Base-by-base conservation (phyloP, 2,113 vertebrate genomes). In the Microtus ochrogaster region DNA sequence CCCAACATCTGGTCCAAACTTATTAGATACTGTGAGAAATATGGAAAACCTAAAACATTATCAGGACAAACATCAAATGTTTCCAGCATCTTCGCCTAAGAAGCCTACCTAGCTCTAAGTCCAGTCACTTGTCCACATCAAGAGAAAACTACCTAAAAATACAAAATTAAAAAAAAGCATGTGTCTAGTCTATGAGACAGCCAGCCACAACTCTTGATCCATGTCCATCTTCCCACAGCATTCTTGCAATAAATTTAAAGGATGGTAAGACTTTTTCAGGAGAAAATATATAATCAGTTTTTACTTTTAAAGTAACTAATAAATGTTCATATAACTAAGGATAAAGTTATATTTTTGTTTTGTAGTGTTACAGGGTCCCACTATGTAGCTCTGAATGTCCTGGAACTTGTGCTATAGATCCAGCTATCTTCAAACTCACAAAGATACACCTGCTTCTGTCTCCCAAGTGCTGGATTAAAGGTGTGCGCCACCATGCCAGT, bases 251-350 rank as follows among this genome's bases (percentile, higher is more conserved):
- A 5, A 70, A 86, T 49, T 49, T 36, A 86, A 49, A 33, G 30
- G 33, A 49, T 47, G 11, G 17, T 22, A 65, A 85, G 7, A 9
- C 5, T 24, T 55, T 94, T 82, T 90, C 55, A 93, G 61, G 76
- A 36, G 72, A 58, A 93, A 84, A 70, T 33, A 1, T 19, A 58
- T 76, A 52, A 26, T 7, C 63, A 13, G 3, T 72, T 87, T 33
- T 49, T n/a, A 30, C 26, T 96, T 85, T 90, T 88, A 52, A 68
- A 89, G 95, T 94, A 70, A 58, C 55, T 65, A 89, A 92, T 95
- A 70, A 58, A 49, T 77, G 61, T 39, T 74, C 49, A 92, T 21
- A 26, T 58, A 81, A 77, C 72, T 3, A 92, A 92, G 11, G 22
- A 82, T 89, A 85, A n/a, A 73, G 68, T 74, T 78, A 55, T 89